Percentiles rank a stretch among this genome's conserved stretches.
Evolutionary conservation across 1,140 invertebrate species (phyloP).

Genomic region (Drosophila quadrilineata): DNA sequence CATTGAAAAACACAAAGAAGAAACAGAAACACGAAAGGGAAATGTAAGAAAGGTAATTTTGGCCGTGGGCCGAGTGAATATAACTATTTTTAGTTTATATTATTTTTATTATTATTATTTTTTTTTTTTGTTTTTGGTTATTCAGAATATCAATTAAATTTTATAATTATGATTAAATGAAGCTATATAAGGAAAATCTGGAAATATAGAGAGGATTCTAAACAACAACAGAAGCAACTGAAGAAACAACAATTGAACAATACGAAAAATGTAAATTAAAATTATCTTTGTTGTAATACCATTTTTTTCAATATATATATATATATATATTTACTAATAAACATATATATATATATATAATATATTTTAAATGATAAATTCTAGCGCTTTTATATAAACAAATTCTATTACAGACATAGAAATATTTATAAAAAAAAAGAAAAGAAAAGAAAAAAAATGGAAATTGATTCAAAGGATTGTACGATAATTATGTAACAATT

Average conservation of each 20-base stretch:
- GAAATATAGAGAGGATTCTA: background rate
- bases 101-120: constrained; percentile 26
- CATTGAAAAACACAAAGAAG: background rate
- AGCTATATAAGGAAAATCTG: constrained; percentile 11
- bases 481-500: constrained; percentile 70
- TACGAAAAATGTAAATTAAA: constrained; percentile 17
- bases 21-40: background rate
- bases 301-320: background rate
- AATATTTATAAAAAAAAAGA: constrained; percentile 20
- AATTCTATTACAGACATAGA: no score
- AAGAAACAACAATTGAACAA: background rate
- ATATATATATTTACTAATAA: constrained; percentile 3
- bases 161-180: constrained; percentile 22
- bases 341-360: constrained; percentile 4
- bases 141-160: constrained; percentile 10
- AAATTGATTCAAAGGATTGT: no score
- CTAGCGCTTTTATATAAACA: constrained; percentile 30
- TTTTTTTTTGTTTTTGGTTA: constrained; percentile 36
- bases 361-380: background rate
- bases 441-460: constrained; percentile 4
- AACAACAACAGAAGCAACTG: constrained; percentile 3
- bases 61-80: no score
- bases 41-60: no score
- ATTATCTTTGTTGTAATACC: constrained; percentile 11
- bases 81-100: background rate